A percentile compares a stretch with the other conserved stretches of the same genome.
These are phyloP conservation scores for Palythoa heliodiscus DNA, from an alignment of 92 coral and sea anemone species.

Conservation along the genomic window DNA sequence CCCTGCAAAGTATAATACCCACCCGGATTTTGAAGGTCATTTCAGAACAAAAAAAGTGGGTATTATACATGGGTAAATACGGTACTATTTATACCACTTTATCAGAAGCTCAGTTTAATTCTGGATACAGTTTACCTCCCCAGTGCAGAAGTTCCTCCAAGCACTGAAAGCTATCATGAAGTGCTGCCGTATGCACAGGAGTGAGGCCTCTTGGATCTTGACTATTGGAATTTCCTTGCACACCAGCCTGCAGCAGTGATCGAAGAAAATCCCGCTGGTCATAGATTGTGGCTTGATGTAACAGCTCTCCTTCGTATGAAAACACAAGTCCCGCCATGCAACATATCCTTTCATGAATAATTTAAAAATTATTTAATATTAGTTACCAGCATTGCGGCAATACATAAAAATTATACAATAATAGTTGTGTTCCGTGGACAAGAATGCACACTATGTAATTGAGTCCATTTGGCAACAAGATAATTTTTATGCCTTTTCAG, in stretches of 20 bases:
- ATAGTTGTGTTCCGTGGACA: no score
- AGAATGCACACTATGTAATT: no score
- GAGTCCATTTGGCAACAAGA: no score
- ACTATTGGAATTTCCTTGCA: slow-evolving; percentile 89
- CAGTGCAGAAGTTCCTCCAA: slow-evolving; percentile 70
- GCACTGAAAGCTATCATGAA: slow-evolving; percentile 86
- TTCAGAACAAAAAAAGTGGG: no score
- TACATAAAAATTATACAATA: neutral
- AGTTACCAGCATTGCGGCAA: neutral
- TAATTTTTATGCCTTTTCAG: no score
- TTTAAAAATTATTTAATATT: neutral
- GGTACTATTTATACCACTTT: neutral
- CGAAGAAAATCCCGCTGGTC: slow-evolving; percentile 84
- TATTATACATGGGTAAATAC: no score
- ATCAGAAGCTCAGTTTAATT: neutral
- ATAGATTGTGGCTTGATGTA: slow-evolving; percentile 95
- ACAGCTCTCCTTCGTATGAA: slow-evolving; percentile 81
- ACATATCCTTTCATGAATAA: neutral
- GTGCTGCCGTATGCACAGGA: slow-evolving; percentile 95
- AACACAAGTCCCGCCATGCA: slow-evolving; percentile 83
- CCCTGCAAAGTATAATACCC: no score
- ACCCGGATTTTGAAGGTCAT: no score
- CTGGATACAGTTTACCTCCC: slow-evolving; percentile 61
- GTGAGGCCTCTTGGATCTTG: slow-evolving; percentile 86
- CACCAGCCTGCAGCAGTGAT: slow-evolving; percentile 73